These are phyloP conservation scores for Leptinotarsa juncta DNA, from an alignment of 2,888 invertebrate species.

Conservation along the genomic window DNA sequence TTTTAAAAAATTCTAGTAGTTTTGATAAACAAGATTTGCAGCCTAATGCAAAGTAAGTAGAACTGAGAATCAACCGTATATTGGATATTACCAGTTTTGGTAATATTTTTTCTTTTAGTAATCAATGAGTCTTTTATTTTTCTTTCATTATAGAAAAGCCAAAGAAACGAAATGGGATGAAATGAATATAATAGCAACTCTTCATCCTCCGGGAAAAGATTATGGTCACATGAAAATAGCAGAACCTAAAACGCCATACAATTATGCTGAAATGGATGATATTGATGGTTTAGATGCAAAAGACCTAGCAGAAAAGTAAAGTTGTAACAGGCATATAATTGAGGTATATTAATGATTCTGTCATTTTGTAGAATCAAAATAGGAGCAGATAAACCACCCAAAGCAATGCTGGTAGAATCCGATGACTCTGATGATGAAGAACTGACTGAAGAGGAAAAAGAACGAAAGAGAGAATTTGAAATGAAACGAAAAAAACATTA, in stretches of 20 bases:
- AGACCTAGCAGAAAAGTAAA: constrained; percentile 81
- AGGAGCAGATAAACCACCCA: constrained; percentile 65
- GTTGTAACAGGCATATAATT: neutral
- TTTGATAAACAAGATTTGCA: constrained; percentile 76
- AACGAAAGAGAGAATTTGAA: constrained; percentile 84
- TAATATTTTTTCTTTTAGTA: neutral
- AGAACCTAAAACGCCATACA: constrained; percentile 97
- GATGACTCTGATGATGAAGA: constrained; percentile 62
- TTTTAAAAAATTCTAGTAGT: constrained; percentile 92
- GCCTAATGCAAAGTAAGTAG: constrained; percentile 51
- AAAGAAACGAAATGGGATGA: constrained; percentile 93
- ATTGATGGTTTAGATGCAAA: constrained; percentile 76
- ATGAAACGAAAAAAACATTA: constrained; percentile 96
- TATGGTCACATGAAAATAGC: constrained; percentile 99
- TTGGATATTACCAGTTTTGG: neutral
- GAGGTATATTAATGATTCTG: constrained; percentile 14
- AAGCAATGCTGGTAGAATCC: constrained; percentile 64
- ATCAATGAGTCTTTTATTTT: constrained; percentile 26
- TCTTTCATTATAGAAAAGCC: constrained; percentile 54
- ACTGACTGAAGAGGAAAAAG: constrained; percentile 69
- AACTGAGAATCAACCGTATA: constrained; percentile 15
- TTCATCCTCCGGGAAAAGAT: constrained; percentile 98
- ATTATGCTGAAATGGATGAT: constrained; percentile 71
- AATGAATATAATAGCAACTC: constrained; percentile 97
- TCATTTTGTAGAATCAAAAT: constrained; percentile 59